phyloP scores from a whole-genome alignment of 35 echinoderm and acorn worm species.

The Apostichopus californicus region DNA sequence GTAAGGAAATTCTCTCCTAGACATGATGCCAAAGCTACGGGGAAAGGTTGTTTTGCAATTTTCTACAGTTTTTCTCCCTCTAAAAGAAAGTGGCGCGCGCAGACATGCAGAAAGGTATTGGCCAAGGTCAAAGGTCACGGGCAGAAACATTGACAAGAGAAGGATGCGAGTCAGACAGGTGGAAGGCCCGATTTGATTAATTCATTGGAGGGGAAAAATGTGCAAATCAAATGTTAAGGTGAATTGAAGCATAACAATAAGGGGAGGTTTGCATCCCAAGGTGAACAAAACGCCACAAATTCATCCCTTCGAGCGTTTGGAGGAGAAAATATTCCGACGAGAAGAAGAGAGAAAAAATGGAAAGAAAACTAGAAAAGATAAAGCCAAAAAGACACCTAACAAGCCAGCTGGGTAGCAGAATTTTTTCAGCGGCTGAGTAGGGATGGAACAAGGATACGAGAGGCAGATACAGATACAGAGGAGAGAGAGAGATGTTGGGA shows the following conservation, averaged over 20 bases:
- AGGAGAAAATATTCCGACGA: not conserved
- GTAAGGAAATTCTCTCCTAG: constrained; percentile 16
- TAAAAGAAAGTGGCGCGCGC: constrained; percentile 1
- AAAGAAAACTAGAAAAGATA: not conserved
- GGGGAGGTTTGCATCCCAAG: constrained; percentile 27
- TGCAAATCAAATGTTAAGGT: constrained; percentile 52
- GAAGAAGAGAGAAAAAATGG: not conserved
- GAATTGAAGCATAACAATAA: constrained; percentile 37
- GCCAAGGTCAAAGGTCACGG: constrained; percentile 48
- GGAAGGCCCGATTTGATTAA: constrained; percentile 52
- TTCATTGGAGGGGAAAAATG: constrained; percentile 50
- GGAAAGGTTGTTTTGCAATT: no score
- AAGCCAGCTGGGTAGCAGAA: not conserved
- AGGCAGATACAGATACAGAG: not conserved
- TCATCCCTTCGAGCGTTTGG: constrained; percentile 12
- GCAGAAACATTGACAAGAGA: constrained; percentile 45
- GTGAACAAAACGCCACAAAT: constrained; percentile 53
- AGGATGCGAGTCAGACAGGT: constrained; percentile 45
- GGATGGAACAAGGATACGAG: no score
- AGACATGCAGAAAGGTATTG: constrained; percentile 45
- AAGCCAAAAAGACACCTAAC: not conserved
- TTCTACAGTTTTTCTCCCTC: not conserved
- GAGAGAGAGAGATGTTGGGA: not conserved
- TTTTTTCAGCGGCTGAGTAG: not conserved
- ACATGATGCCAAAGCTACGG: not conserved